Evolutionary conservation across 2,113 vertebrate species (phyloP).

Genomic region (Murina feae): DNA sequence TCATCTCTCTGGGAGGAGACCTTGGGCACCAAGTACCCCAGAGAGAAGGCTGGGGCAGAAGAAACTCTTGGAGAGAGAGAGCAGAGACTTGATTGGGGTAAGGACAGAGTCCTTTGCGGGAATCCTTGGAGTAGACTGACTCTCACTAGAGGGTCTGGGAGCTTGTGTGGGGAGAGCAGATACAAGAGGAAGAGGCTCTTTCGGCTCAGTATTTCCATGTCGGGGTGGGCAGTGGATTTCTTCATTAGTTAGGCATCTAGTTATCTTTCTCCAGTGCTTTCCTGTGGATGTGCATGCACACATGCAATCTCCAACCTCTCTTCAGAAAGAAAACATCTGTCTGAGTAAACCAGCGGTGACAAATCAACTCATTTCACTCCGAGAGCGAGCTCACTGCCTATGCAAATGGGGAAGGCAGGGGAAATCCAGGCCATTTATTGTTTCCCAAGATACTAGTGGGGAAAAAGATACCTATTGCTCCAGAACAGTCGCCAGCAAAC

Average conservation of each 20-base stretch:
- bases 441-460: neutral
- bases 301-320: neutral
- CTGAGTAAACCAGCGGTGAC: neutral
- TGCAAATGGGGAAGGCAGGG: neutral
- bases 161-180: rapidly evolving
- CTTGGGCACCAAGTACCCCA: neutral
- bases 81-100: neutral
- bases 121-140: neutral
- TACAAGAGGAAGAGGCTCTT: neutral
- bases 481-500: neutral
- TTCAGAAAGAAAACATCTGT: neutral
- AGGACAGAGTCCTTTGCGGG: neutral
- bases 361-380: neutral
- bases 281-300: neutral
- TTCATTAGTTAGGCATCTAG: neutral
- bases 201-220: neutral
- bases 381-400: neutral
- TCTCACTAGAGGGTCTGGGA: neutral
- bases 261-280: neutral
- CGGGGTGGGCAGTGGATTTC: neutral
- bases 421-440: neutral
- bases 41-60: neutral
- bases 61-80: neutral
- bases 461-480: neutral
- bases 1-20: neutral